Base-by-base conservation (phyloP, 2,888 invertebrate species). In the Habroteleia sp. region DNA sequence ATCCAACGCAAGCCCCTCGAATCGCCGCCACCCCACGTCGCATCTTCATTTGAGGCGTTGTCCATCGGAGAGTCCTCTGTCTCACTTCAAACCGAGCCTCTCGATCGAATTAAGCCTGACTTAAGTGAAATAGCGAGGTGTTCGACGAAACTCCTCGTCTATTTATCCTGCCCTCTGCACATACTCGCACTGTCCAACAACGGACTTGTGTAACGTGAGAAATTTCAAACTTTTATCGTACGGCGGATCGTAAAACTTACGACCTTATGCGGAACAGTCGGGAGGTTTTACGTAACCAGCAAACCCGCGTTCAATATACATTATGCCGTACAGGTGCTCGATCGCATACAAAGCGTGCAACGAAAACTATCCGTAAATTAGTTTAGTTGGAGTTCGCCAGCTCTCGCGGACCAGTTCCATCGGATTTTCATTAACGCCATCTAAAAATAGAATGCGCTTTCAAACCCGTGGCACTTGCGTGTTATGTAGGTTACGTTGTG, bases 191-290 rank as follows among this genome's bases (percentile, higher is more conserved):
- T 23, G 37, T 11, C 29, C 27, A 31, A 39, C 44, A 7, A 3
- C 20, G 33, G 10, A 42, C 54, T 62, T 56, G 72, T 74, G 77
- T 78, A 77, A 80, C 80, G 79, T 80, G 81, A 81, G 81, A 82
- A 83, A 83, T 81, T 82, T 79, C 80, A 73, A 83, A 83, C 81
- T 83, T 82, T 79, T 80, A 80, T 77, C 80, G 77, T 79, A 69
- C 80, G 74, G 66, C 69, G 78, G 72, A 80, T 82, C 83, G 81
- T 83, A 83, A 84, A 84, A 83, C 83, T 83, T 80, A 77, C 81
- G 56, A 41, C 50, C 50, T 60, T 41, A 41, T 39, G 25, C 27
- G 52, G 25, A 56, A 35, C 33, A 5, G 25, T 31, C 20, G 35
- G 7, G 10, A 39, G 54, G 41, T 62, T 62, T 62, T 44, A 56